Percentiles rank a stretch among this genome's conserved stretches.
Conservation (phyloP, 2,888 invertebrate genomes). For the Digitonthophagus gazella region DNA sequence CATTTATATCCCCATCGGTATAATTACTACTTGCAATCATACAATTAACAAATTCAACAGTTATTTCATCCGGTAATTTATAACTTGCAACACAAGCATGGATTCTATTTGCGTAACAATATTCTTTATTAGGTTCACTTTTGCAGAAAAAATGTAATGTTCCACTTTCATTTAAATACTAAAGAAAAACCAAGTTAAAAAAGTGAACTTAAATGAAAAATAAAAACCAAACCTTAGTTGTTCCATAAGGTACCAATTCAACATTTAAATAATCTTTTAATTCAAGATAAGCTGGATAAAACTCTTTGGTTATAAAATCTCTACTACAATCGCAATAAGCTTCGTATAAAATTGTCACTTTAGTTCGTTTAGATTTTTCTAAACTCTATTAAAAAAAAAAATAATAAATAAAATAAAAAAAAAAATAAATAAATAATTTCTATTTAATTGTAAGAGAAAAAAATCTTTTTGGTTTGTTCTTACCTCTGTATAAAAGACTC, state of each 20-base stretch:
- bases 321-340: conserved; percentile 57
- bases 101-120: conserved; percentile 52
- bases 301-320: conserved; percentile 51
- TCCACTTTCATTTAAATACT: conserved; percentile 26
- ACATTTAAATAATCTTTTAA: conserved; percentile 47
- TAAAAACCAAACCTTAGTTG: conserved; percentile 49
- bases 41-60: conserved; percentile 45
- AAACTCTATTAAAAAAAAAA: too few relatives aligned
- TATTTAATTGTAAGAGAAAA: background rate
- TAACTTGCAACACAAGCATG: conserved; percentile 51
- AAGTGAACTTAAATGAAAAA: background rate
- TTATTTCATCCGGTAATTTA: conserved; percentile 33
- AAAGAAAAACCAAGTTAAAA: background rate
- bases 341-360: conserved; percentile 57
- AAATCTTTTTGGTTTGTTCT: too few relatives aligned
- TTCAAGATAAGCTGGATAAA: conserved; percentile 48
- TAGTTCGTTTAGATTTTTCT: too few relatives aligned
- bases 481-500: too few relatives aligned
- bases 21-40: conserved; percentile 39
- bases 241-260: conserved; percentile 55
- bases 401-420: background rate
- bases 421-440: background rate
- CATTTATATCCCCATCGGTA: conserved; percentile 7
- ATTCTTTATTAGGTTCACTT: too few relatives aligned
- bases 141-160: conserved; percentile 47